Evolutionary conservation across 2,797 vertebrate genomes (phyloP).

Genomic region (Austrolebias charrua): DNA sequence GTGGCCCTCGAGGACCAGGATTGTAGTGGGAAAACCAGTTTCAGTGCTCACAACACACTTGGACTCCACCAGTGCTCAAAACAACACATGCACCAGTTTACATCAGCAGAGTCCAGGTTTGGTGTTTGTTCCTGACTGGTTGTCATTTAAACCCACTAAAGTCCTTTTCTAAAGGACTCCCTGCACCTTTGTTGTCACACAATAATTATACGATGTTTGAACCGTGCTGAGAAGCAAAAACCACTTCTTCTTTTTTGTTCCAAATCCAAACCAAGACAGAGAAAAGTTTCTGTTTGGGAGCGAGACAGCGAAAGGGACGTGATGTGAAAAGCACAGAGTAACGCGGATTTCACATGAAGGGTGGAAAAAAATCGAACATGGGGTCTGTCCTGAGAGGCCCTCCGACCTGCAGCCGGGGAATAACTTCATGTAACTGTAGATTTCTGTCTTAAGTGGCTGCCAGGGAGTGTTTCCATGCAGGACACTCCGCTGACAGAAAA

Average conservation of each 20-base stretch:
- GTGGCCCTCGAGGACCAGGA: too few species aligned
- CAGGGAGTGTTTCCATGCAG: conserved; percentile 69
- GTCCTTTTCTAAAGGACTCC: too few species aligned
- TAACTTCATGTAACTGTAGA: conserved; percentile 75
- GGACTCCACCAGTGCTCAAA: too few species aligned
- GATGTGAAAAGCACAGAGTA: conserved; percentile 74
- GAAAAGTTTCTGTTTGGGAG: conserved; percentile 57
- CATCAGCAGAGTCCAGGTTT: too few species aligned
- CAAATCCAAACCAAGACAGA: conserved; percentile 46
- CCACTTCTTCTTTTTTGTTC: conserved; percentile 24
- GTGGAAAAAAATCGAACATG: conserved; percentile 76
- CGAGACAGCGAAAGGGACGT: conserved; percentile 53
- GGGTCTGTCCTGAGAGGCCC: conserved; percentile 63
- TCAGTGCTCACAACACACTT: too few species aligned
- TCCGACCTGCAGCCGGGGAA: conserved; percentile 71
- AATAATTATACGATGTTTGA: conserved; percentile 47
- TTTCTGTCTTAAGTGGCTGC: conserved; percentile 75
- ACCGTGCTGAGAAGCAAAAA: conserved; percentile 22
- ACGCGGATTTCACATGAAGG: conserved; percentile 76
- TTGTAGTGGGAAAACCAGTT: too few species aligned
- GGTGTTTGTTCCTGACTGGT: too few species aligned
- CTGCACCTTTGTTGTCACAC: conserved; percentile 14
- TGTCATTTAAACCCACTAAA: too few species aligned
- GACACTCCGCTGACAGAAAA: conserved; percentile 55
- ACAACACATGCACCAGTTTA: too few species aligned